Conservation (phyloP, 2,797 vertebrate genomes). For the Sorex maritimensis region DNA sequence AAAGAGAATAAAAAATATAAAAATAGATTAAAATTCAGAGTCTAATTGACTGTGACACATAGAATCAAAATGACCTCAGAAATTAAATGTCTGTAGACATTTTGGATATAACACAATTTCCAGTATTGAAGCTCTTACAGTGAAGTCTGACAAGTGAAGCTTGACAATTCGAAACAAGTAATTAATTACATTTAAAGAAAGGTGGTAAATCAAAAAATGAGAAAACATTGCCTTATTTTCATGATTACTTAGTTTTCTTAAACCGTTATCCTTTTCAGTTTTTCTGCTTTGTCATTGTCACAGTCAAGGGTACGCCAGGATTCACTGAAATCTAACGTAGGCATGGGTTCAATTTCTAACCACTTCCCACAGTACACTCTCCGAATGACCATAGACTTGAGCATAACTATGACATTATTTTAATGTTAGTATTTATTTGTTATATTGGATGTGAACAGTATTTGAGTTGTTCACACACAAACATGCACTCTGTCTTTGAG, state of each 20-base stretch:
- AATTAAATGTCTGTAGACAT: background rate
- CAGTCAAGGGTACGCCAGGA: background rate
- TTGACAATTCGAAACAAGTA: background rate
- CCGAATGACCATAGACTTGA: background rate
- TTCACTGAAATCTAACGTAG: constrained; percentile 10
- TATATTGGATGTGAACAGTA: background rate
- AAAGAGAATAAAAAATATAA: no score
- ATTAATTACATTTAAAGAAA: background rate
- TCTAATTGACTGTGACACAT: no score
- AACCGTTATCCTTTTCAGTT: background rate
- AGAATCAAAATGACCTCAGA: background rate
- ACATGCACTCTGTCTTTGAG: no score
- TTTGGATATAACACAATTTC: background rate
- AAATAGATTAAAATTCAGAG: no score
- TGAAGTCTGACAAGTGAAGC: background rate
- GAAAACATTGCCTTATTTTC: background rate
- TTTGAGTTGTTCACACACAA: no score
- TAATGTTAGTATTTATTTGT: background rate
- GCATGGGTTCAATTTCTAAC: fast-evolving
- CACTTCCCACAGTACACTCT: background rate
- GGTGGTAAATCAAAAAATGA: background rate
- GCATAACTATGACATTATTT: background rate
- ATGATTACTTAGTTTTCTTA: background rate
- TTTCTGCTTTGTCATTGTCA: constrained; percentile 61
- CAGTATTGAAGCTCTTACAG: no score